Percentiles rank a stretch among this genome's conserved stretches.
These are phyloP conservation scores for Phengaris alcon DNA, from an alignment of 2,888 invertebrate genomes.

Conservation along the genomic window DNA sequence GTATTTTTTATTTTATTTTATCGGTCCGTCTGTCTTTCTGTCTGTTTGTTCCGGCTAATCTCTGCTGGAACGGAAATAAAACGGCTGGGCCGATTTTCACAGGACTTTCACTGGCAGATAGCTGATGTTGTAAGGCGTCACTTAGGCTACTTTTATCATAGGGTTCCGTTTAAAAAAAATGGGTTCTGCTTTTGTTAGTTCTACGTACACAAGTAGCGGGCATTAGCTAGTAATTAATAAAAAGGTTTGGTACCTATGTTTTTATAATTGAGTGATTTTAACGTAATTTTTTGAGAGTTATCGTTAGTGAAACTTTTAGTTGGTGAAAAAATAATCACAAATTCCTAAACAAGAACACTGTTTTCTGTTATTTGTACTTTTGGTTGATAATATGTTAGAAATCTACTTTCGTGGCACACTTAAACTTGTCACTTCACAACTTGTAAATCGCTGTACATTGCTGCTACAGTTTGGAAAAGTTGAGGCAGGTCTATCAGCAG, in stretches of 20 bases:
- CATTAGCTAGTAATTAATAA: no score
- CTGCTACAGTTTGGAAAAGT: neutral
- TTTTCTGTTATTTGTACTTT: neutral
- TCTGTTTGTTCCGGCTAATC: no score
- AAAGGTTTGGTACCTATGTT: neutral
- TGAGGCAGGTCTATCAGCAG: constrained; percentile 39
- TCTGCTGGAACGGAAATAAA: no score
- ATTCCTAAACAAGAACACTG: neutral
- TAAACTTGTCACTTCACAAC: constrained; percentile 8
- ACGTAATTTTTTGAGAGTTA: neutral
- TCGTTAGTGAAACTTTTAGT: neutral
- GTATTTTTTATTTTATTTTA: no score
- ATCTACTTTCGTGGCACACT: neutral
- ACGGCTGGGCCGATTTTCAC: no score
- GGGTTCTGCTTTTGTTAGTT: no score
- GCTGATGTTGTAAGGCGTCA: no score
- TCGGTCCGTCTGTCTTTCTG: no score
- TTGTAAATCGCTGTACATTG: neutral
- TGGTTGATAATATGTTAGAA: neutral
- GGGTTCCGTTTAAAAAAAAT: no score
- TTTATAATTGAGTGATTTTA: neutral
- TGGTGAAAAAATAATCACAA: neutral
- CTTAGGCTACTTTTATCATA: no score
- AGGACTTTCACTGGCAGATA: no score
- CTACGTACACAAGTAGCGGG: no score